A percentile compares a stretch with the other conserved stretches of the same genome.
Evolutionary conservation across 37 sponge, comb jelly and placozoan species (phyloP).

Genomic region (Chondrilla cf. caribensis): DNA sequence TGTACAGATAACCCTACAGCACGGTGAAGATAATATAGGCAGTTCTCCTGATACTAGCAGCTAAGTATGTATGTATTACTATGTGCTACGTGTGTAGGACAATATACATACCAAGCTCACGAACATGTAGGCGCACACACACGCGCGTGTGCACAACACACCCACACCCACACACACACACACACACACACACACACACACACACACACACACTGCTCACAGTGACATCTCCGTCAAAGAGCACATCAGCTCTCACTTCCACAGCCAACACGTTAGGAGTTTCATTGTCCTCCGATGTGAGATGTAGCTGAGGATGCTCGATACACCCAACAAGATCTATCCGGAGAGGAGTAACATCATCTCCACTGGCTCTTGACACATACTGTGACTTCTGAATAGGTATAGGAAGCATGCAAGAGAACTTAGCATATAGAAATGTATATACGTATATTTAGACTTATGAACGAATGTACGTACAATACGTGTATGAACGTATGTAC

Average conservation of each 20-base stretch:
- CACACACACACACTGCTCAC: neutral
- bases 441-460: neutral
- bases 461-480: neutral
- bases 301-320: constrained; percentile 19
- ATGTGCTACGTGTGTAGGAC: neutral
- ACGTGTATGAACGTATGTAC: neutral
- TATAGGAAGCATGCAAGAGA: neutral
- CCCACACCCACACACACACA: no score
- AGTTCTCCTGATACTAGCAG: no score
- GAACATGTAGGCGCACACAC: no score
- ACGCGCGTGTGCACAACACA: no score
- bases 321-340: constrained; percentile 40
- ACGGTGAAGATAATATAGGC: no score
- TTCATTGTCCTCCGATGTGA: neutral
- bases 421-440: neutral
- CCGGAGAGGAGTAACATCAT: constrained; percentile 48
- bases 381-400: neutral
- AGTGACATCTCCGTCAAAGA: neutral
- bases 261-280: neutral
- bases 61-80: neutral
- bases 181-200: no score
- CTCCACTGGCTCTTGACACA: constrained; percentile 22
- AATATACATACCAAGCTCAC: no score
- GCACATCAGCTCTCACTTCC: neutral
- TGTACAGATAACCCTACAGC: neutral